Evolutionary conservation across 2,888 invertebrate genomes (phyloP).

Genomic region (Eretmocerus hayati): DNA sequence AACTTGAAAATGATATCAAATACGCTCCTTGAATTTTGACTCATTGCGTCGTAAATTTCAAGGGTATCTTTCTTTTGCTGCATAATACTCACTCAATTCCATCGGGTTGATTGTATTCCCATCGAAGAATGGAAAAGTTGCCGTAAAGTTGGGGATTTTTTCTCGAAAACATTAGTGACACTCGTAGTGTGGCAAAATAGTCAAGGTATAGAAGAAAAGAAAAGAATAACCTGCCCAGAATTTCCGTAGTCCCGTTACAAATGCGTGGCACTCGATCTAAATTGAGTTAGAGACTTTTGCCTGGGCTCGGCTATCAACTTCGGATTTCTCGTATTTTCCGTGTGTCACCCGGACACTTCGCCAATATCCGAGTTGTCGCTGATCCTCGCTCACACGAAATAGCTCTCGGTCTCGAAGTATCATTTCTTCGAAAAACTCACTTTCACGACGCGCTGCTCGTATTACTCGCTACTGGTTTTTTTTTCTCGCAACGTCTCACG

Average conservation of each 20-base stretch:
- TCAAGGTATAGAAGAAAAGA: conserved; percentile 11
- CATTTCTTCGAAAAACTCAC: conserved; percentile 11
- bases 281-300: conserved; percentile 45
- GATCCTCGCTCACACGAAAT: conserved; percentile 24
- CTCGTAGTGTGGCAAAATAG: conserved; percentile 1
- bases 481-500: neutral
- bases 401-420: conserved; percentile 32
- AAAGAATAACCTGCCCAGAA: conserved; percentile 27
- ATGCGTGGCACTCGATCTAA: conserved; percentile 48
- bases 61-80: too few species aligned
- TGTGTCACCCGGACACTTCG: conserved; percentile 22
- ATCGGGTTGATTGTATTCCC: too few species aligned
- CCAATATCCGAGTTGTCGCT: conserved; percentile 26
- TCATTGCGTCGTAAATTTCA: too few species aligned
- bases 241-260: conserved; percentile 42
- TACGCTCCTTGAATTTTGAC: too few species aligned
- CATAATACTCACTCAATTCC: too few species aligned
- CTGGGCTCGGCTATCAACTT: conserved; percentile 19
- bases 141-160: too few species aligned
- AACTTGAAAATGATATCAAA: too few species aligned
- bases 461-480: conserved; percentile 7
- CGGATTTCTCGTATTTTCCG: conserved; percentile 19
- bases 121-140: too few species aligned
- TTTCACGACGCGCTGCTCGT: conserved; percentile 2
- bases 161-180: conserved; percentile 2